phyloP scores from a whole-genome alignment of 2,888 invertebrate genomes.

The Cyaniris semiargus region DNA sequence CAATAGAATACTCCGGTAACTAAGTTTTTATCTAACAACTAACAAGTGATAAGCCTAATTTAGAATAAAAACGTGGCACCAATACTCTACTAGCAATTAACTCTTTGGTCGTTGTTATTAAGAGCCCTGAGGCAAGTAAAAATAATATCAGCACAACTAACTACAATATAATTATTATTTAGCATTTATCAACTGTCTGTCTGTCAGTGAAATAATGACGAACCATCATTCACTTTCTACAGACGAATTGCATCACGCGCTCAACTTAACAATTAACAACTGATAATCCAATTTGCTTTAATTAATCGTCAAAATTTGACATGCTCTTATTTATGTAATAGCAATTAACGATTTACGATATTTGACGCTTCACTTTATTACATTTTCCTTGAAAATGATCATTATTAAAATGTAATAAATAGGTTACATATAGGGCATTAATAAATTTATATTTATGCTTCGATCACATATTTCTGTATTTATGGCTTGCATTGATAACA shows the following conservation, averaged over 20 bases:
- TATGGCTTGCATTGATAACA: neutral
- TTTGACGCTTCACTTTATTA: neutral
- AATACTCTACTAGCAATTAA: neutral
- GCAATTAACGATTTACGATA: neutral
- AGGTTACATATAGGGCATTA: neutral
- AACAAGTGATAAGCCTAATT: neutral
- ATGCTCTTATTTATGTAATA: slow-evolving; percentile 11
- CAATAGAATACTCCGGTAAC: neutral
- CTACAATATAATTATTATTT: neutral
- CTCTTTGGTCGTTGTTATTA: neutral
- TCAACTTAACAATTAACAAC: slow-evolving; percentile 15
- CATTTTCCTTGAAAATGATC: neutral
- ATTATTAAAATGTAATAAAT: neutral
- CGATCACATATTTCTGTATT: no score
- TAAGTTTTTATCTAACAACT: neutral
- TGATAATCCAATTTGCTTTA: slow-evolving; percentile 21
- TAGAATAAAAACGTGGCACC: neutral
- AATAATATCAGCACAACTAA: neutral
- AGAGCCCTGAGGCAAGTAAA: neutral
- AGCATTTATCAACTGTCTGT: neutral
- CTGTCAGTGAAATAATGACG: neutral
- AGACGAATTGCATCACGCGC: slow-evolving; percentile 13
- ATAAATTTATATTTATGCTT: neutral
- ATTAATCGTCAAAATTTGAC: slow-evolving; percentile 23
- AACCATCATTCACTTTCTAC: neutral